These are phyloP conservation scores for Escarpia spicata DNA, from an alignment of 2,888 invertebrate genomes.

Conservation along the genomic window DNA sequence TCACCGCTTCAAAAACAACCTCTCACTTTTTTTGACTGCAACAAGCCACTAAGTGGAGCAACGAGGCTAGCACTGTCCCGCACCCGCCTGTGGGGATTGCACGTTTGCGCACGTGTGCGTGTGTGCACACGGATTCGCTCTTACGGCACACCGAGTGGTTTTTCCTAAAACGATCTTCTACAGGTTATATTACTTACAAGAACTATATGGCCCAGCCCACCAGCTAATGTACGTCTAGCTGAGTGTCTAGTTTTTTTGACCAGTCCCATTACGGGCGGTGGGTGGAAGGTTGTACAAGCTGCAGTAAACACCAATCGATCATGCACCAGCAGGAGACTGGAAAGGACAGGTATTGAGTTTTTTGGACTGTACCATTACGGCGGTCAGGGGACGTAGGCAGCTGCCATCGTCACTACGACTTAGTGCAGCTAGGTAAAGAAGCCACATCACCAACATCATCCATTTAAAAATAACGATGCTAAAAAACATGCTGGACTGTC, in stretches of 20 bases:
- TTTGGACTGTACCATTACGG: constrained; percentile 9
- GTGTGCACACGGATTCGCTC: constrained; percentile 16
- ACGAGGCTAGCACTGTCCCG: not conserved
- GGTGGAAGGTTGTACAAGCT: not conserved
- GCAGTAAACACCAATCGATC: constrained; percentile 16
- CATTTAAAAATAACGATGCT: constrained; percentile 1
- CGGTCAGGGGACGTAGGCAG: not conserved
- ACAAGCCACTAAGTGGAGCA: constrained; percentile 16
- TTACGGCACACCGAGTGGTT: not conserved
- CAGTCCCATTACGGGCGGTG: not conserved
- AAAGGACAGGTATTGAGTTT: constrained; percentile 13
- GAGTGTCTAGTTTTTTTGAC: constrained; percentile 16
- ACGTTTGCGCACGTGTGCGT: constrained; percentile 1
- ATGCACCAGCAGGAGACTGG: not conserved
- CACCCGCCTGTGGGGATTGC: not conserved
- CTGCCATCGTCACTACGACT: not conserved
- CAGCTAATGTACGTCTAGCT: constrained; percentile 16
- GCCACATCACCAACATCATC: constrained; percentile 16
- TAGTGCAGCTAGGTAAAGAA: constrained; percentile 16
- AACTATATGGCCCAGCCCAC: constrained; percentile 12
- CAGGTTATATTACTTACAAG: constrained; percentile 12
- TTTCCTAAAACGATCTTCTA: constrained; percentile 13
- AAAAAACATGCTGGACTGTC: not conserved
- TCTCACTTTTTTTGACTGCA: not conserved
- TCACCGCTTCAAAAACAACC: constrained; percentile 16